Evolutionary conservation across 64 coral and sea anemone species (phyloP), one percentile per base, ranked within the genome.

Genomic region (Catalaphyllia jardinei): DNA sequence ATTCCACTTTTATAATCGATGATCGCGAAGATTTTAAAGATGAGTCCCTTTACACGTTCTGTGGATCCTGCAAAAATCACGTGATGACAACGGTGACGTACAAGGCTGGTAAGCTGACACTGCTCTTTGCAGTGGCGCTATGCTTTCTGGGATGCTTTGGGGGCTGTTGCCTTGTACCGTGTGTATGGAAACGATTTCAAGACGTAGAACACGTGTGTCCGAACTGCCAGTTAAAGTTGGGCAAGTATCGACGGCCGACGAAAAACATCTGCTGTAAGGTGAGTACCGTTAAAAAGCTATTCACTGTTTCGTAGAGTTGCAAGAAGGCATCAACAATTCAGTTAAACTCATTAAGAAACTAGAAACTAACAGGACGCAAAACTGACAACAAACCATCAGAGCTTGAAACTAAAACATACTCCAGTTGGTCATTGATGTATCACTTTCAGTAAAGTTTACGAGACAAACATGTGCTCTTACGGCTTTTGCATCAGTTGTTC

Each of bases 11-110:
- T 28, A 80, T 81, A 28, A 15, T 82, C 4, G 88, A 90, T 35
- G 88, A 90, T 31, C 59, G 61, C 49, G 64, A 73, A 24, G 94
- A 95, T 57, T 95, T 89, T 60, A 84, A 72, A n/a, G 80, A 77
- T 25, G 89, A 89, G 77, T 82, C 94, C 1, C 89, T 95, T 46
- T 95, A 92, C 51, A 95, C 94, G 0, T 95, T 95, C 28, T 95
- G 94, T 89, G 86, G 90, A 2, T 95, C 89, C 2, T 95, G 94
- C 73, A 95, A 92, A 78, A 95, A 95, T 29, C 87, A 89, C 73
- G 86, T 95, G 20, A 92, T 92, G 79, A 95, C 94, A 0, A 62
- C 22, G 54, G 86, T 95, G 28, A 79, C 86, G 24, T 95, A 87
- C 38, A 89, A 74, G 28, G 87, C 92, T 50, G 94, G 94, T 16